Percentiles rank a stretch among this genome's conserved stretches.
Evolutionary conservation across 1,140 invertebrate genomes (phyloP).

Genomic region (Galleria mellonella): DNA sequence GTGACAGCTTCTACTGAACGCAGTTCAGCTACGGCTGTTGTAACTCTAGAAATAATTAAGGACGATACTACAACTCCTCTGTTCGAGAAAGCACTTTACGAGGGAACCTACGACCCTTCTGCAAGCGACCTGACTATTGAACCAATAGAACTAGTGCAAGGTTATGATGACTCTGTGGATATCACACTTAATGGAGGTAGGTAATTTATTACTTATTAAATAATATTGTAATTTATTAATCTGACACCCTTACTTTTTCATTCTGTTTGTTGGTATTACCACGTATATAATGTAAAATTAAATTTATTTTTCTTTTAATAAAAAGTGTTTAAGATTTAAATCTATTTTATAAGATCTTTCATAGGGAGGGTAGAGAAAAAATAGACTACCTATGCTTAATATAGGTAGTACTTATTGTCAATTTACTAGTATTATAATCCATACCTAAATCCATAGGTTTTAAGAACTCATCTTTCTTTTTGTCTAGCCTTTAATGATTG

Average conservation of each 20-base stretch:
- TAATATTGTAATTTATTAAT: no score
- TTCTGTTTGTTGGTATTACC: no score
- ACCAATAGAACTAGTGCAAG: slow-evolving; percentile 4
- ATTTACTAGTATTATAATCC: no score
- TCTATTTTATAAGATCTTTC: neutral
- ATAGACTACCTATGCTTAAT: no score
- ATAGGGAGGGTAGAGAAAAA: no score
- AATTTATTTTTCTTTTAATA: neutral
- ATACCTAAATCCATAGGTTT: no score
- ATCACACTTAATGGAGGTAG: slow-evolving; percentile 18
- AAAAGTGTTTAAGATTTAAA: neutral
- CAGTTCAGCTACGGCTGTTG: neutral
- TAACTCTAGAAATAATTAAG: slow-evolving; percentile 7
- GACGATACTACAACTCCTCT: slow-evolving; percentile 4
- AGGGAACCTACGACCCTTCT: neutral
- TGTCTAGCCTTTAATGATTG: no score
- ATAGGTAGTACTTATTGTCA: no score
- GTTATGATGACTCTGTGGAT: slow-evolving; percentile 1
- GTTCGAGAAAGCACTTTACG: slow-evolving; percentile 3
- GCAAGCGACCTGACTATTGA: neutral
- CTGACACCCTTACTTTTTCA: no score
- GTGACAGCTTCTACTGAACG: slow-evolving; percentile 1
- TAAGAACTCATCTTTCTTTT: no score
- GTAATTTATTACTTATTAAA: neutral
- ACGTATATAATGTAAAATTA: no score